These are phyloP conservation scores for Mycalesis mineus DNA, from an alignment of 2,888 invertebrate species.

Conservation along the genomic window DNA sequence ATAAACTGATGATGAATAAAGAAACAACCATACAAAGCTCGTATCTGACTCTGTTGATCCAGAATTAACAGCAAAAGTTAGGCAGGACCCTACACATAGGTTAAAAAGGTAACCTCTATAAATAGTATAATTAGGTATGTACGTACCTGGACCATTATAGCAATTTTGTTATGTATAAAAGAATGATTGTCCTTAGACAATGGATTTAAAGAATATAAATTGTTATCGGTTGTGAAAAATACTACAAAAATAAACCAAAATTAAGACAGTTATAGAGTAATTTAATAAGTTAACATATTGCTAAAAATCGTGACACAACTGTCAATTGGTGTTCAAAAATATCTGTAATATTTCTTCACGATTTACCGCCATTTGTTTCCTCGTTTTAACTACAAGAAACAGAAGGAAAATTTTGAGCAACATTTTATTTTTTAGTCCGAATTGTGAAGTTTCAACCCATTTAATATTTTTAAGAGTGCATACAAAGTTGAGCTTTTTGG, in stretches of 20 bases:
- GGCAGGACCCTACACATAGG: too few species aligned
- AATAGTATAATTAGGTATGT: too few species aligned
- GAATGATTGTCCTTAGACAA: too few species aligned
- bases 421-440: background rate
- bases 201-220: too few species aligned
- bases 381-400: background rate
- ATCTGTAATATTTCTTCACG: slow-evolving; percentile 5
- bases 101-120: too few species aligned
- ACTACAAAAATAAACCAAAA: background rate
- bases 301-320: slow-evolving; percentile 3
- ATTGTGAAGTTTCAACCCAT: background rate
- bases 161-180: background rate
- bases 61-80: too few species aligned
- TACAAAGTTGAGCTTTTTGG: background rate
- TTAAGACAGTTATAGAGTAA: background rate
- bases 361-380: slow-evolving; percentile 4
- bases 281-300: slow-evolving; percentile 6
- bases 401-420: background rate
- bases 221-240: background rate
- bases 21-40: too few species aligned
- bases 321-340: slow-evolving; percentile 2
- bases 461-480: background rate
- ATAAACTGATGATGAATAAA: too few species aligned
- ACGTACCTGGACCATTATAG: too few species aligned
- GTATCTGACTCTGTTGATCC: too few species aligned